Base-by-base conservation (phyloP, 2,797 vertebrate species). In the Melanotaenia nigrans region DNA sequence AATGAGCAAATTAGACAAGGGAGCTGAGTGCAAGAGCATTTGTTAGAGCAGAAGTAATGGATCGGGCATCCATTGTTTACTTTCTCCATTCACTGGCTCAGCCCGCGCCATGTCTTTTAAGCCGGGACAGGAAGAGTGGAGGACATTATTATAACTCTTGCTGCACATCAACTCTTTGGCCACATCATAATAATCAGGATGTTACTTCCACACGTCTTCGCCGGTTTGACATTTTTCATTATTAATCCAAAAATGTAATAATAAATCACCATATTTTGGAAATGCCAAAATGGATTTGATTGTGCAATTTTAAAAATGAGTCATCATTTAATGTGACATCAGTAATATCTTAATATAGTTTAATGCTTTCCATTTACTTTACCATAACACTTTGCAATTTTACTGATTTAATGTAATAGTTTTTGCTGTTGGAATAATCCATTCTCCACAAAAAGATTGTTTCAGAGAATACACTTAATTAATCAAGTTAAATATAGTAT, bases 1-100 rank as follows among this genome's bases (percentile, higher is more conserved):
- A 95, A 94, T 93, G 93, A 93, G 92, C 89, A 90, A 94, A 94
- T 94, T 93, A 94, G 93, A 93, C 90, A 87, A 92, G 93, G 92
- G 84, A 90, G 85, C 87, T 57, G 83, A 89, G 91, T 65, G 76
- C 87, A 59, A 56, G 89, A 86, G 91, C 91, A 91, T 94, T 94
- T 93, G 92, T 92, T 93, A 90, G 88, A 89, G 87, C 85, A 81
- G 85, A 87, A 92, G 92, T 92, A 94, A 94, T 94, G 88, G 92
- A 92, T 91, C 89, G 73, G 73, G 71, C 82, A 81, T 79, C 85
- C 78, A 88, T 90, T 94, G 92, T 93, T 92, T 93, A 89, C 89
- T 85, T 87, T 87, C 82, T 75, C 80, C 75, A 72, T 87, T 88
- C 73, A 76, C 78, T 62, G 65, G 70, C 68, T 73, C n/a, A 84